These are phyloP conservation scores for Leiothrix lutea DNA, from an alignment of 2,113 vertebrate genomes.

Conservation along the genomic window DNA sequence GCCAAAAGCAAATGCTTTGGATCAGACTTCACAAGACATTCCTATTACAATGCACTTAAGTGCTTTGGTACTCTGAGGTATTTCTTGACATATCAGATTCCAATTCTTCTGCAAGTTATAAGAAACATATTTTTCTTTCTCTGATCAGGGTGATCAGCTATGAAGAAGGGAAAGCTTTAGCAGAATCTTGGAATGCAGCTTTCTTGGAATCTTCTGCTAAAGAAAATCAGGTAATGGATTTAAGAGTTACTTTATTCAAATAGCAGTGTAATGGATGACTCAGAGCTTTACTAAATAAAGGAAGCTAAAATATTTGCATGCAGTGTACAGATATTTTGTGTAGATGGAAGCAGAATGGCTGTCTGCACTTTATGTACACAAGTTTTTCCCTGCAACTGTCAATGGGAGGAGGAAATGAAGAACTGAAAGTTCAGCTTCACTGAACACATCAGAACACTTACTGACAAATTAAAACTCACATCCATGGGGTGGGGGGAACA, in stretches of 20 bases:
- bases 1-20: background rate
- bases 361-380: background rate
- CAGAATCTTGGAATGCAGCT: conserved; percentile 97
- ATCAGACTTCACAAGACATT: conserved; percentile 11
- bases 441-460: background rate
- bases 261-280: background rate
- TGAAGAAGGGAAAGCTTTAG: conserved; percentile 98
- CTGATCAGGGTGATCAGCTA: conserved; percentile 92
- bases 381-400: background rate
- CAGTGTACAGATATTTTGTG: background rate
- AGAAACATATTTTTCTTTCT: background rate
- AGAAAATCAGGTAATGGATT: conserved; percentile 91
- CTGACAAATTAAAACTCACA: background rate
- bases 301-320: background rate
- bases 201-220: conserved; percentile 99
- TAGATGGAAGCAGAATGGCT: background rate
- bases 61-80: background rate
- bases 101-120: background rate
- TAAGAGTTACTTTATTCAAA: background rate
- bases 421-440: background rate
- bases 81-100: background rate
- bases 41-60: background rate
- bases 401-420: background rate
- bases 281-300: background rate
- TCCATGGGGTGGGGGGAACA: background rate